Evolutionary conservation across 2,113 vertebrate species (phyloP).

Genomic region (Isichthys henryi): DNA sequence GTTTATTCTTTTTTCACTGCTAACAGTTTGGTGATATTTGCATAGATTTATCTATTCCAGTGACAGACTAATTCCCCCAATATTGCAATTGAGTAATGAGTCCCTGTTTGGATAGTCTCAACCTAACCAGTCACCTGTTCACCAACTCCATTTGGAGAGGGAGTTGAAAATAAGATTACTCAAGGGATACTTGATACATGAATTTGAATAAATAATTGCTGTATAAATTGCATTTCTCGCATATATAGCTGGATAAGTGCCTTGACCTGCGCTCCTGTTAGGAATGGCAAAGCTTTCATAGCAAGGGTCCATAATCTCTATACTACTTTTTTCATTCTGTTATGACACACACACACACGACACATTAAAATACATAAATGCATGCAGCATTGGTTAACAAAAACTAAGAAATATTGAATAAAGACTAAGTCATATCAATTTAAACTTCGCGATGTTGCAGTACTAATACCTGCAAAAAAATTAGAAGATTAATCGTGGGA

Average conservation of each 20-base stretch:
- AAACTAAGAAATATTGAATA: neutral
- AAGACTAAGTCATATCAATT: neutral
- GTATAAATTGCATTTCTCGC: neutral
- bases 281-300: too few relatives aligned
- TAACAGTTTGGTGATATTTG: too few relatives aligned
- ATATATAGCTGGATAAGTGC: neutral
- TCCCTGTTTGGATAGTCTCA: too few relatives aligned
- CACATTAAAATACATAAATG: too few relatives aligned
- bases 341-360: neutral
- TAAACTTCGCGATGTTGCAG: neutral
- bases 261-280: neutral
- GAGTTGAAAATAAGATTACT: neutral
- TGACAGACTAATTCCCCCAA: too few relatives aligned
- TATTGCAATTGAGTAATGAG: too few relatives aligned
- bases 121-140: too few relatives aligned
- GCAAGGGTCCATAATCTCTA: neutral
- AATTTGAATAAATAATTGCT: too few relatives aligned
- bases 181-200: neutral
- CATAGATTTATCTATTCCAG: too few relatives aligned
- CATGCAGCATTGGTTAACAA: neutral
- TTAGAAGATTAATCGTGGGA: neutral
- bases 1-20: too few relatives aligned
- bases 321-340: neutral
- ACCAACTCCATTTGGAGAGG: neutral
- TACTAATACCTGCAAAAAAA: neutral